Base-by-base conservation (phyloP, 2,113 vertebrate genomes). In the Spermophilus dauricus region DNA sequence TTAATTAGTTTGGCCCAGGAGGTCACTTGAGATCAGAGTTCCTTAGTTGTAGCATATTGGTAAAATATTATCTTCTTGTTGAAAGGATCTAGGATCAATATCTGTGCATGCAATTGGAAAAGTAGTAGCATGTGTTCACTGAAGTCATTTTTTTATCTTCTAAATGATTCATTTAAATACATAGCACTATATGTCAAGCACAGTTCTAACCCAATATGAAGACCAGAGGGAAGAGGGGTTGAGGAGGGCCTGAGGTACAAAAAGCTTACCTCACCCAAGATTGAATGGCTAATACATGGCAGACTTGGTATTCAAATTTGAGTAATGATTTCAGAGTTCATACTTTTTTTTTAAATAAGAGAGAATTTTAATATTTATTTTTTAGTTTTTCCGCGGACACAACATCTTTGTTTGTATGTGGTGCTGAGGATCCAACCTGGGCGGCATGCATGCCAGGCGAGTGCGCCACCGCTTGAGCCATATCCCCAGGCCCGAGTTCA, bases 21-120 rank as follows among this genome's bases (percentile, higher is more conserved):
- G 85, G 61, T 76, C 77, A 93, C 28, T 77, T 63, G 63, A 90
- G 78, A 90, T 73, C 87, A 86, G 56, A 90, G 51, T 63, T 92
- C 77, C 94, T 91, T 24, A 48, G 48, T 86, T 89, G 51, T 67
- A 78, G 70, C 70, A 37, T 48, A 65, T 58, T 84, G 63, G 37
- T 58, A 89, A 94, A 26, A 58, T 39, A 37, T 20, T 63, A n/a
- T 56, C 34, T 91, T 91, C 73, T 17, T 92, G 28, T 81, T 94
- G 88, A 78, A 95, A 75, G 9, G 67, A 70, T 42, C 45, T 58
- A 67, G 30, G 34, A 88, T 85, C 53, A 34, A 45, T 81, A 51
- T 90, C 73, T 75, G 9, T 86, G 9, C 39, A 26, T 45, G 42
- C 42, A 77, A 24, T 51, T 92, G 76, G 80, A 80, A 96, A 84